A percentile compares a stretch with the other conserved stretches of the same genome.
Evolutionary conservation across 2,113 vertebrate species (phyloP).

Genomic region (Solea senegalensis): DNA sequence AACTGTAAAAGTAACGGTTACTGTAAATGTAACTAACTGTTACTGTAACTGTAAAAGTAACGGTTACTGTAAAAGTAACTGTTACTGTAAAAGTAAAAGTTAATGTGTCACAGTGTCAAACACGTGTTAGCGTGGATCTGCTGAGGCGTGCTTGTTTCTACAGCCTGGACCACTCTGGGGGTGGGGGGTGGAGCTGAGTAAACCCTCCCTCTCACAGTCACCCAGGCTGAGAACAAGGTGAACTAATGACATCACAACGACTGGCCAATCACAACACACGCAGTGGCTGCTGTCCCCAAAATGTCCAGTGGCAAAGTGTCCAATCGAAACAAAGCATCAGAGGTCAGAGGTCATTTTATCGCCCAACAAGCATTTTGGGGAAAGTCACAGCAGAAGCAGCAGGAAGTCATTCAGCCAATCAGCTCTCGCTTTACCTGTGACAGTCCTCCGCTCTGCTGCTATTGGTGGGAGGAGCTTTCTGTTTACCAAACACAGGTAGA

Average conservation of each 20-base stretch:
- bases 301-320: constrained; percentile 12
- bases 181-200: constrained; percentile 21
- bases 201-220: constrained; percentile 23
- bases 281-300: constrained; percentile 63
- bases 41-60: too few species aligned
- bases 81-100: too few species aligned
- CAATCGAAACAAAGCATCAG: not conserved
- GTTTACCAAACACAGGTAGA: constrained; percentile 87
- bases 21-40: too few species aligned
- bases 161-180: constrained; percentile 36
- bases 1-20: too few species aligned
- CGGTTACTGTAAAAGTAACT: too few species aligned
- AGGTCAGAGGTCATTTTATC: not conserved
- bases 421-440: constrained; percentile 86
- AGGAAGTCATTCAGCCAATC: constrained; percentile 58
- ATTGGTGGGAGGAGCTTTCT: constrained; percentile 90
- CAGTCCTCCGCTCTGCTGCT: constrained; percentile 82
- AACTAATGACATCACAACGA: constrained; percentile 55
- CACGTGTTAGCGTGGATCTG: constrained; percentile 28
- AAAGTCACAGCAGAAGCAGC: constrained; percentile 59
- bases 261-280: constrained; percentile 66
- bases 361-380: constrained; percentile 54
- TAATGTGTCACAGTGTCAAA: too few species aligned
- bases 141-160: constrained; percentile 23
- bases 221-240: constrained; percentile 39